These are phyloP conservation scores for Oscheius sp. DNA, from an alignment of 2,888 invertebrate genomes.

Conservation along the genomic window DNA sequence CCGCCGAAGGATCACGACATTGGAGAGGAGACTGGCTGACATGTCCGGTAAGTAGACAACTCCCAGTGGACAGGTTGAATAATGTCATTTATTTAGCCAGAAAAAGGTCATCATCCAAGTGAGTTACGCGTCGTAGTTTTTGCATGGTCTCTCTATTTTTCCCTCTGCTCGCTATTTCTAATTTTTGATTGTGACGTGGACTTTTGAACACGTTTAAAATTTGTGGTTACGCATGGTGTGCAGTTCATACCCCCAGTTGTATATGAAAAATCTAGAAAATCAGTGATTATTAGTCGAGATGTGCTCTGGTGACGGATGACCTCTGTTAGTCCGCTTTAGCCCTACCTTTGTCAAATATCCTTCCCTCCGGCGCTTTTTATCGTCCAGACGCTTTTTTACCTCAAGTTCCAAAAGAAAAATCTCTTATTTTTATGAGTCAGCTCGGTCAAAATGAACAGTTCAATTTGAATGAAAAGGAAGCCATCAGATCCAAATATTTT, in stretches of 20 bases:
- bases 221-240: conserved; percentile 18
- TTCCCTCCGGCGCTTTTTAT: too few species aligned
- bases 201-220: background rate
- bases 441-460: too few species aligned
- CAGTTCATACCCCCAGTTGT: background rate
- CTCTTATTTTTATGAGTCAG: too few species aligned
- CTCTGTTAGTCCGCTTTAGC: background rate
- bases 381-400: too few species aligned
- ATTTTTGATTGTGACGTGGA: conserved; percentile 1
- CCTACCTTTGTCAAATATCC: too few species aligned
- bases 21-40: conserved; percentile 14
- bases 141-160: background rate
- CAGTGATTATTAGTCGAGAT: too few species aligned
- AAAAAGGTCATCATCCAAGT: conserved; percentile 32
- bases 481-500: too few species aligned
- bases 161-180: background rate
- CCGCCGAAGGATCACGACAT: conserved; percentile 7
- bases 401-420: too few species aligned
- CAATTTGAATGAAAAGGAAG: too few species aligned
- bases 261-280: background rate
- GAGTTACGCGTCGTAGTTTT: conserved; percentile 3
- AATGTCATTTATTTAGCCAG: conserved; percentile 14
- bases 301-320: background rate
- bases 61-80: background rate
- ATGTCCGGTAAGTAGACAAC: conserved; percentile 15